Evolutionary conservation across 2,113 vertebrate species (phyloP), one percentile per base, ranked within the genome.

Genomic region (Dipodomys ordii): DNA sequence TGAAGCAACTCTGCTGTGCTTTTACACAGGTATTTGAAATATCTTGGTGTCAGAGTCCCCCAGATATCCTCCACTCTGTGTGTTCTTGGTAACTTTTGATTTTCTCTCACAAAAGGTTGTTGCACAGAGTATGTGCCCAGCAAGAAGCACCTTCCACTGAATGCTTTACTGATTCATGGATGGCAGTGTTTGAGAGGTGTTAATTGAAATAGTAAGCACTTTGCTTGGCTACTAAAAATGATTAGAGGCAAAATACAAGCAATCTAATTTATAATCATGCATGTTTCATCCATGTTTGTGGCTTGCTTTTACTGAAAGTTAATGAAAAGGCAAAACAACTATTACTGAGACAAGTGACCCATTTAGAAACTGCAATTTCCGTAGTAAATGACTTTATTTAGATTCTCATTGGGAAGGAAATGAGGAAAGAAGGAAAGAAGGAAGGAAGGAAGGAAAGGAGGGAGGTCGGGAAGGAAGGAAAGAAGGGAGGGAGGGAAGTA

Each of bases 231-330:
- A 67, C 85, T 87, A 67, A 84, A 92, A 89, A 84, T 46, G 18
- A 87, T 64, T 87, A 44, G 91, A 78, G 64, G 91, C 86, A 62
- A 87, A 82, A 79, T 62, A 78, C 7, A 12, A 72, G 68, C 28
- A 46, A 65, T 10, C 16, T 44, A 65, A 39, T 94, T 84, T 86
- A 65, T 46, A n/a, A 6, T 69, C 25, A 79, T 18, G 8, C 9
- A 62, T 86, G 87, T 94, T 83, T 27, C 22, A 82, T 69, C 10
- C 60, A 65, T 71, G 46, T 65, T 15, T 88, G 39, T 84, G 57
- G 35, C 22, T 60, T 88, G 13, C 57, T 68, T 93, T 90, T 83
- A 44, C 30, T 7, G 67, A 81, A 35, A 32, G 88, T 74, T 35
- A 60, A 68, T 11, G 68, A 67, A 23, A 49, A 85, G 6, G 20